Evolutionary conservation across 1,140 invertebrate genomes (phyloP).

Genomic region (Calliopsis andreniformis): DNA sequence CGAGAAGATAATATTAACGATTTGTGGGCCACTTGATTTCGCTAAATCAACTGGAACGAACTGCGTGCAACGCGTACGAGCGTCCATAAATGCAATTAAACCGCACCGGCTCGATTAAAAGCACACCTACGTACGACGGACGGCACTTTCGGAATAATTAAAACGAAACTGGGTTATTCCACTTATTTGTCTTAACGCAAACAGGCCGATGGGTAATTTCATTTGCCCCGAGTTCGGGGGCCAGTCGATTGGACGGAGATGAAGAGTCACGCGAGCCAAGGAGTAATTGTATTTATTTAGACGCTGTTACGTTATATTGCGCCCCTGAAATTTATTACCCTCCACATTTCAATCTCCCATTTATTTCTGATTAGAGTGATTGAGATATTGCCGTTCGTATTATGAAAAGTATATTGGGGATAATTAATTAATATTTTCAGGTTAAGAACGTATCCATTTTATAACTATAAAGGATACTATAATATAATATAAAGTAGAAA

Average conservation of each 20-base stretch:
- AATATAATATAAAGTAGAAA: too few species aligned
- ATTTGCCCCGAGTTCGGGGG: not conserved
- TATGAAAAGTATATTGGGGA: too few species aligned
- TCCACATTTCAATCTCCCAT: too few species aligned
- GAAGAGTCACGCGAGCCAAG: not conserved
- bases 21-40: conserved; percentile 19
- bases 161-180: conserved; percentile 42
- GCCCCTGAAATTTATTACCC: not conserved
- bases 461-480: too few species aligned
- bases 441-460: too few species aligned
- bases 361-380: too few species aligned
- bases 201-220: conserved; percentile 23
- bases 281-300: conserved; percentile 1
- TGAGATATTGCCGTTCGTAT: too few species aligned
- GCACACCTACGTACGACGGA: conserved; percentile 1
- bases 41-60: conserved; percentile 12
- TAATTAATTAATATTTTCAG: too few species aligned
- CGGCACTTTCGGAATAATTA: conserved; percentile 39
- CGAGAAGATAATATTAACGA: not conserved
- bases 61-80: not conserved
- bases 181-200: conserved; percentile 32
- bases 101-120: conserved; percentile 27
- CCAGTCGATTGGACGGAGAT: not conserved
- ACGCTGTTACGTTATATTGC: too few species aligned
- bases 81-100: conserved; percentile 35